These are phyloP conservation scores for Papilio dardanus DNA, from an alignment of 1,140 invertebrate genomes.

Conservation along the genomic window DNA sequence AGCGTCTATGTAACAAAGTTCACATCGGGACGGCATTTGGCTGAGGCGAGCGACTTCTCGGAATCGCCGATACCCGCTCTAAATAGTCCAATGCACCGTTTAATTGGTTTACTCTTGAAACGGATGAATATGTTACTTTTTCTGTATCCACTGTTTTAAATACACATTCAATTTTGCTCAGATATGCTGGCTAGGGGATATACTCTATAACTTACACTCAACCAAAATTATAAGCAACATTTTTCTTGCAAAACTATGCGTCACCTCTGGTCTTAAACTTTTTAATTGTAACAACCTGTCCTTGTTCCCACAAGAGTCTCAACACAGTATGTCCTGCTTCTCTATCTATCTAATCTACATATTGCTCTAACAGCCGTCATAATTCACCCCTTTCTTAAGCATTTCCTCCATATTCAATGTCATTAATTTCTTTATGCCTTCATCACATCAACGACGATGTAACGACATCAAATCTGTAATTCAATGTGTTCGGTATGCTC, in stretches of 20 bases:
- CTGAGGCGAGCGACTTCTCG: conserved; percentile 54
- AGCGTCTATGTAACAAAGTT: conserved; percentile 35
- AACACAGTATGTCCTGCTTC: no score
- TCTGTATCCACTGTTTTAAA: not conserved
- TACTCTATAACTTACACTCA: no score
- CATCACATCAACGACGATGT: no score
- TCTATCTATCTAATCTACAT: no score
- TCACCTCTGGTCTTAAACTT: not conserved
- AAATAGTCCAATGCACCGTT: conserved; percentile 64
- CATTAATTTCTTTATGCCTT: no score
- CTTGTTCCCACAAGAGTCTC: no score
- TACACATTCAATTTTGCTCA: not conserved
- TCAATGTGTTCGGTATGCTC: conserved; percentile 2
- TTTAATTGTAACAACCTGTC: not conserved
- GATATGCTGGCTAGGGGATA: no score
- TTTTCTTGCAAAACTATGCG: not conserved
- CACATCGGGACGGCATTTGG: conserved; percentile 39
- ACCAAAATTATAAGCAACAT: not conserved
- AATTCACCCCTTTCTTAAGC: no score
- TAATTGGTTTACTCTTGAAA: conserved; percentile 20
- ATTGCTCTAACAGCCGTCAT: no score
- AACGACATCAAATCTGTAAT: not conserved
- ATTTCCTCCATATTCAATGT: no score
- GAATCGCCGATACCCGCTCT: conserved; percentile 59
- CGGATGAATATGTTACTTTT: not conserved